phyloP scores from a whole-genome alignment of 2,113 vertebrate species.

The Anhinga rufa region DNA sequence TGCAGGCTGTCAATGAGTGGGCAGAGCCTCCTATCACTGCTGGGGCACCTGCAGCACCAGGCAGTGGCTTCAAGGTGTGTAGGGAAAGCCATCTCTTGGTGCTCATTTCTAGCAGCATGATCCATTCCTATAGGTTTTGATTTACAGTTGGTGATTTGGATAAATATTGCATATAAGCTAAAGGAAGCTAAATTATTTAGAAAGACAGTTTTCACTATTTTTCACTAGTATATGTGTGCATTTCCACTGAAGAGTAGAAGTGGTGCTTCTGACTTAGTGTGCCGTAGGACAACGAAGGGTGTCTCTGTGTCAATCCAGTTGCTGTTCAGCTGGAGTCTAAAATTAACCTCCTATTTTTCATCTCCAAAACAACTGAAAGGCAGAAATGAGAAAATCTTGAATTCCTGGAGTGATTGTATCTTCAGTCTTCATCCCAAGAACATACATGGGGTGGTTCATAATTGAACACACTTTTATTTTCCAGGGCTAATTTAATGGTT shows the following conservation, averaged over 20 bases:
- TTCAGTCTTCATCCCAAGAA: neutral
- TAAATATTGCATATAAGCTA: neutral
- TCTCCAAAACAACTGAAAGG: neutral
- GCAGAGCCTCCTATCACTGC: neutral
- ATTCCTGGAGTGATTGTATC: neutral
- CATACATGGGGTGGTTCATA: neutral
- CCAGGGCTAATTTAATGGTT: neutral
- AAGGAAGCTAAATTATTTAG: neutral
- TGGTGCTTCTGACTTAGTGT: neutral
- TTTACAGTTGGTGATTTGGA: neutral
- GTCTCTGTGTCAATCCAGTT: neutral
- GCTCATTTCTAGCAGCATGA: neutral
- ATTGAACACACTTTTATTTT: neutral
- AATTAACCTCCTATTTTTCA: neutral
- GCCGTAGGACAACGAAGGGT: neutral
- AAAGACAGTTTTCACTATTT: neutral
- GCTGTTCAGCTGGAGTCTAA: neutral
- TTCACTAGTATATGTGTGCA: neutral
- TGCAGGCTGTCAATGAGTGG: fast-evolving
- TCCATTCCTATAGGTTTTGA: neutral
- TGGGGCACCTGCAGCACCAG: neutral
- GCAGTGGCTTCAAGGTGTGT: fast-evolving
- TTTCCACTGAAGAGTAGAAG: neutral
- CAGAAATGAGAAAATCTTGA: neutral
- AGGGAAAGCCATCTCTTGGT: neutral